Evolutionary conservation across 2,113 vertebrate species (phyloP), one percentile per base, ranked within the genome.

Genomic region (Craseonycteris thonglongyai): DNA sequence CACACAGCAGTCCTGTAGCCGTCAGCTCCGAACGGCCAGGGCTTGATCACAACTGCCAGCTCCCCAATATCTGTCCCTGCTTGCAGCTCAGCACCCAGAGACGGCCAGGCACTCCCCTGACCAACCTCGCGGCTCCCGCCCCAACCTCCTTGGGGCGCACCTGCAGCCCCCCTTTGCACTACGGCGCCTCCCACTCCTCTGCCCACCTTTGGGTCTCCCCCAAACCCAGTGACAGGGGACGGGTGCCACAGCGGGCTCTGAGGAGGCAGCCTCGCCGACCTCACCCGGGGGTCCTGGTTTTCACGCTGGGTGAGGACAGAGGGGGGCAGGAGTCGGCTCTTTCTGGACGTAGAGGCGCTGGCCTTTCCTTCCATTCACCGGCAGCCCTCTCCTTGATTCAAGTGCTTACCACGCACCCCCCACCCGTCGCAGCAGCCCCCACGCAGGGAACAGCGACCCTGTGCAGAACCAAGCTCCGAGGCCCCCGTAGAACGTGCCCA

Each of bases 371-470:
- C 15, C 0, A 6, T 6, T 1, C 9, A 21, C 19, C n/a, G 14
- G 18, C 21, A 9, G 4, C 66, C 18, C 47, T 51, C 69, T 42
- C 30, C 0, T 33, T 26, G 3, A 38, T 4, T 10, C 45, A 16
- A 0, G 40, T 19, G 0, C 7, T n/a, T 9, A 0, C 24, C 18
- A 0, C 7, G 2, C 26, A 3, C n/a, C 11, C 1, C 13, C 47
- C 19, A 18, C 51, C 15, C 1, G 26, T 1, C 24, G 0, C 66
- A 42, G 54, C 14, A 24, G 21, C 24, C 33, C 6, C 47, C 13
- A 5, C 9, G 9, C 88, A 13, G 61, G 26, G 0, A 1, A 6
- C 54, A 8, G 65, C 26, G 4, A 49, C 54, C 54, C 65, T 6
- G 1, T 40, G 0, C 54, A 3, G 18, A 15, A 65, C 2, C 42